phyloP scores from a whole-genome alignment of 2,797 vertebrate species.

The Sebastes kiyomatsui region DNA sequence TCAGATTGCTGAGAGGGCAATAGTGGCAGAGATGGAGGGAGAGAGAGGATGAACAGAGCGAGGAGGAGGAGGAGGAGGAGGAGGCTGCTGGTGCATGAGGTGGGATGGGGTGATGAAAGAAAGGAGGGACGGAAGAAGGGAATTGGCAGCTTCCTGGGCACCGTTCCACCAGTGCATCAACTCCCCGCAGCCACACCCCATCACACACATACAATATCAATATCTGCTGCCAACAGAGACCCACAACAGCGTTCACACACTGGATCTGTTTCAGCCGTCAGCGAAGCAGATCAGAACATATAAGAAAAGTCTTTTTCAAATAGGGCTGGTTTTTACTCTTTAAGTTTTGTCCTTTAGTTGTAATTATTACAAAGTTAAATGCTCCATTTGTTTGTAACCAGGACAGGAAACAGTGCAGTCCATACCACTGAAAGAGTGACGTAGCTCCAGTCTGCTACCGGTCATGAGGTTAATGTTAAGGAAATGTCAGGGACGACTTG shows the following conservation, averaged over 20 bases:
- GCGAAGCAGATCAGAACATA: background rate
- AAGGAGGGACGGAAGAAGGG: conserved; percentile 48
- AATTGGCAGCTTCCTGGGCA: conserved; percentile 60
- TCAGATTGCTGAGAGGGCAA: conserved; percentile 76
- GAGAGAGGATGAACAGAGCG: background rate
- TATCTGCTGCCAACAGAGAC: conserved; percentile 32
- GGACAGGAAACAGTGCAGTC: background rate
- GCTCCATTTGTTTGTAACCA: background rate
- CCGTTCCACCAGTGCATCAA: conserved; percentile 71
- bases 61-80: background rate
- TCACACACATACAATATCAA: conserved; percentile 32
- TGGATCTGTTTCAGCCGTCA: background rate
- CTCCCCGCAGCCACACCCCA: conserved; percentile 68
- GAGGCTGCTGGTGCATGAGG: conserved; percentile 35
- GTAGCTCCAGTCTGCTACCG: background rate
- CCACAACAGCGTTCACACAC: conserved; percentile 7
- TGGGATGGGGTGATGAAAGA: conserved; percentile 44
- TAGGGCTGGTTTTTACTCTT: too few relatives aligned
- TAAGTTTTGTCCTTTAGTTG: background rate
- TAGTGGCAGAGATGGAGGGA: conserved; percentile 46
- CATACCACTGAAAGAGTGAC: background rate
- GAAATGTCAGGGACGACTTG: conserved; percentile 2
- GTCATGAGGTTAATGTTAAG: background rate
- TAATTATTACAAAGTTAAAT: background rate
- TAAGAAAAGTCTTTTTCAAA: background rate